A percentile compares a stretch with the other conserved stretches of the same genome.
phyloP scores from a whole-genome alignment of 2,888 invertebrate species.

The Pammene fasciana region DNA sequence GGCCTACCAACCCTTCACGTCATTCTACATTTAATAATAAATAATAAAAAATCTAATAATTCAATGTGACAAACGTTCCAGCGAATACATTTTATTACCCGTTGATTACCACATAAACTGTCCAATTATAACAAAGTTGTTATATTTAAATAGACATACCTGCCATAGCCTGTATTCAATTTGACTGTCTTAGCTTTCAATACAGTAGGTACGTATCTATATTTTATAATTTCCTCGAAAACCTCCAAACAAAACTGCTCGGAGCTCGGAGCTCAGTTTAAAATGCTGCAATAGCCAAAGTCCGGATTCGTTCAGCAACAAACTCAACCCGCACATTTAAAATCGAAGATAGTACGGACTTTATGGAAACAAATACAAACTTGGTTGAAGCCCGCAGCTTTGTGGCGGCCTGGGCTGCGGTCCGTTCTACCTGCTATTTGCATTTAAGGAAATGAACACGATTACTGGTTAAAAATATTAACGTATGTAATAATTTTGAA shows the following conservation, averaged over 20 bases:
- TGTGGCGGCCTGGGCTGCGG: slow-evolving; percentile 28
- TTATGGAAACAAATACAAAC: slow-evolving; percentile 25
- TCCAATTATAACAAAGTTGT: too few species aligned
- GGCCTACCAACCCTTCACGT: too few species aligned
- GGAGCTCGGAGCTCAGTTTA: not conserved
- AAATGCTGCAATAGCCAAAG: not conserved
- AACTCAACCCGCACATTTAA: slow-evolving; percentile 11
- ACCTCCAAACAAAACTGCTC: slow-evolving; percentile 1
- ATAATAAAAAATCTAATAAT: too few species aligned
- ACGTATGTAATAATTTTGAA: not conserved
- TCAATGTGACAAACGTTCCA: too few species aligned
- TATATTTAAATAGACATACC: too few species aligned
- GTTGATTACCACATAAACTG: too few species aligned
- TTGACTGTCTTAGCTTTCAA: too few species aligned
- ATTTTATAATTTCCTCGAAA: not conserved
- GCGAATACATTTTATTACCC: too few species aligned
- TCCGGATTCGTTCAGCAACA: slow-evolving; percentile 7
- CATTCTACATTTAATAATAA: too few species aligned
- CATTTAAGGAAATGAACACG: slow-evolving; percentile 13
- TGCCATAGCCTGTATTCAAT: too few species aligned
- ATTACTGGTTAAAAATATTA: slow-evolving; percentile 11
- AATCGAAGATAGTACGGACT: slow-evolving; percentile 23
- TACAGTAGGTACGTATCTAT: too few species aligned
- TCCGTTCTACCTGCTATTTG: slow-evolving; percentile 24
- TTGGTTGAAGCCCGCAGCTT: slow-evolving; percentile 28